A percentile compares a stretch with the other conserved stretches of the same genome.
Conservation (phyloP, 2,888 invertebrate species). For the Conomelus anceps region DNA sequence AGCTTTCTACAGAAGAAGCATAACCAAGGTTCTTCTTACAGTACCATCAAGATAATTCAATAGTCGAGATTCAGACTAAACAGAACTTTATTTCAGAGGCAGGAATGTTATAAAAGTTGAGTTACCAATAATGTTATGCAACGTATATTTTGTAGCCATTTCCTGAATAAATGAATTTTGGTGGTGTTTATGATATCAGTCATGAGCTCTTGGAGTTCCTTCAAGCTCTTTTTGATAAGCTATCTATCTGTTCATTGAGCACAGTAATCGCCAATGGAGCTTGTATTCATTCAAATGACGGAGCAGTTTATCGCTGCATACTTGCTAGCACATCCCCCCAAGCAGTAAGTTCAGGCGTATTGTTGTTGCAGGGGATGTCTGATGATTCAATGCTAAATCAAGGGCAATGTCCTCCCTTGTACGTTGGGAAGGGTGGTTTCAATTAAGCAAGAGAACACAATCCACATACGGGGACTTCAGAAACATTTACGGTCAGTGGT, state of each 20-base stretch:
- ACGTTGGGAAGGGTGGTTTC: background rate
- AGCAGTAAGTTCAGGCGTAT: background rate
- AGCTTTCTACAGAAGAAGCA: too few relatives aligned
- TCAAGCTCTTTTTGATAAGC: too few relatives aligned
- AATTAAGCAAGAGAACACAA: background rate
- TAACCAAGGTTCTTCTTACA: too few relatives aligned
- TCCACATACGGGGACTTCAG: background rate
- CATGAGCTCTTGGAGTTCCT: too few relatives aligned
- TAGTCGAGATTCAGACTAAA: too few relatives aligned
- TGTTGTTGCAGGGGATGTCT: background rate
- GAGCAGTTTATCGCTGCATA: background rate
- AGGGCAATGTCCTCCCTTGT: background rate
- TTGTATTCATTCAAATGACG: background rate
- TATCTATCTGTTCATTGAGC: background rate
- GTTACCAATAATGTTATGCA: too few relatives aligned
- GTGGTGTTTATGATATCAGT: too few relatives aligned
- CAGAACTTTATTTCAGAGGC: too few relatives aligned
- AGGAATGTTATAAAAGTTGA: too few relatives aligned
- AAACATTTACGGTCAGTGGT: background rate
- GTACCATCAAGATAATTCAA: too few relatives aligned
- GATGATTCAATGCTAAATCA: background rate
- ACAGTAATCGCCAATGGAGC: background rate
- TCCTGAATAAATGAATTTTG: too few relatives aligned
- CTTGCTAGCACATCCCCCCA: background rate
- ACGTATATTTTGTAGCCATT: too few relatives aligned